Percentiles rank a stretch among this genome's conserved stretches.
Evolutionary conservation across 1,140 invertebrate species (phyloP).

Genomic region (Lethocerus indicus): DNA sequence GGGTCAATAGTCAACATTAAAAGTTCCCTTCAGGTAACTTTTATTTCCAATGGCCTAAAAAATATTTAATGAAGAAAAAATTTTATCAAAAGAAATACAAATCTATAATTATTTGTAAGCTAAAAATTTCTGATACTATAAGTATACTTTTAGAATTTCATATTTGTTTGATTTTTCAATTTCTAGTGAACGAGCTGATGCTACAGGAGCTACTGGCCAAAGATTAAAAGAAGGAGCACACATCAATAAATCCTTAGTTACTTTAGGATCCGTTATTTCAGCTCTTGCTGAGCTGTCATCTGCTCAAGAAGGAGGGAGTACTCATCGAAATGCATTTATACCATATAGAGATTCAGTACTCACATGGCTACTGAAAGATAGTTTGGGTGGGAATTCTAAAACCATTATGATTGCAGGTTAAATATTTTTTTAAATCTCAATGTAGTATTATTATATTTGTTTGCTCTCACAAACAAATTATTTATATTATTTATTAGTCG

Average conservation of each 20-base stretch:
- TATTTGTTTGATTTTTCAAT: too few relatives aligned
- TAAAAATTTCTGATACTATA: background rate
- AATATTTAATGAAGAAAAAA: background rate
- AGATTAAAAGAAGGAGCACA: slow-evolving; percentile 77
- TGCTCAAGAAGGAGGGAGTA: background rate
- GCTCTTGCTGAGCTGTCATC: slow-evolving; percentile 58
- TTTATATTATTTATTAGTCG: too few relatives aligned
- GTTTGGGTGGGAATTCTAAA: slow-evolving; percentile 82
- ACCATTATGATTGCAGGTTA: slow-evolving; percentile 80
- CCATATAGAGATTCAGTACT: slow-evolving; percentile 82
- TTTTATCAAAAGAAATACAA: background rate
- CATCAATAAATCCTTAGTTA: slow-evolving; percentile 85
- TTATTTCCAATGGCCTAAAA: background rate
- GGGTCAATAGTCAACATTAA: too few relatives aligned
- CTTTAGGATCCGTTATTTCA: slow-evolving; percentile 85
- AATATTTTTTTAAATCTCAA: too few relatives aligned
- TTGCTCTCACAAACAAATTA: too few relatives aligned
- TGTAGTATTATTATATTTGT: too few relatives aligned
- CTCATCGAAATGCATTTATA: slow-evolving; percentile 39
- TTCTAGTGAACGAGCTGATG: slow-evolving; percentile 66
- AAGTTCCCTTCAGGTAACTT: too few relatives aligned
- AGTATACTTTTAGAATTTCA: slow-evolving; percentile 10
- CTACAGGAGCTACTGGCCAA: slow-evolving; percentile 71
- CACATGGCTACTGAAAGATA: slow-evolving; percentile 82
- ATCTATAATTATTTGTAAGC: too few relatives aligned